Conservation (phyloP, 2,888 invertebrate genomes). For the Electrophaes corylata region DNA sequence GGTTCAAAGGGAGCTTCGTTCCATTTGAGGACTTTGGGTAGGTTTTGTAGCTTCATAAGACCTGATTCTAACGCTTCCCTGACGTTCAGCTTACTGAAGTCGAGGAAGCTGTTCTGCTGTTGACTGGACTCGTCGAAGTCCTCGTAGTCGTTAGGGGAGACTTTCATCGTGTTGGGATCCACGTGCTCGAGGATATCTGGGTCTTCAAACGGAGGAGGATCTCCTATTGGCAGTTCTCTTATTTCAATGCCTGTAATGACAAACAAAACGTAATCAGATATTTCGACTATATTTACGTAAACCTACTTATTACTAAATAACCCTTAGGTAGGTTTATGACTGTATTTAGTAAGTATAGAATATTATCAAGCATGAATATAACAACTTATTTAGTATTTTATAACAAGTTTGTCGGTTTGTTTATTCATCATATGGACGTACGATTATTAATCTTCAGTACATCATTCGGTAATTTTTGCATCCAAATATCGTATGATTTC, state of each 20-base stretch:
- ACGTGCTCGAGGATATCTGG: conserved; percentile 59
- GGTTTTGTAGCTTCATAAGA: conserved; percentile 73
- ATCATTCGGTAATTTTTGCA: no score
- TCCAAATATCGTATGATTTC: no score
- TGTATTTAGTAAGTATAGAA: no score
- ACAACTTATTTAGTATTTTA: no score
- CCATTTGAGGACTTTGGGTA: conserved; percentile 76
- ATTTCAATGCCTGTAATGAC: conserved; percentile 85
- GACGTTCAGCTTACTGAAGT: conserved; percentile 70
- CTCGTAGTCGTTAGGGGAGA: conserved; percentile 65
- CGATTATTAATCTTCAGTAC: no score
- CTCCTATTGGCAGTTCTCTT: conserved; percentile 84
- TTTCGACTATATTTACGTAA: no score
- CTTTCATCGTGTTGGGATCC: conserved; percentile 52
- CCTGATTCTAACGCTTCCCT: conserved; percentile 77
- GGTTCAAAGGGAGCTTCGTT: conserved; percentile 63
- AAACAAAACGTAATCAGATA: background rate
- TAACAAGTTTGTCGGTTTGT: no score
- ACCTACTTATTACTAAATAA: no score
- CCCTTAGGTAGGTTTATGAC: no score
- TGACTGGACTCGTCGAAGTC: conserved; percentile 75
- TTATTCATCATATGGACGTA: no score
- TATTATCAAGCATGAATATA: no score
- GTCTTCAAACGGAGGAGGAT: conserved; percentile 71
- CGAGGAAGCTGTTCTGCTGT: conserved; percentile 70